Evolutionary conservation across 2,888 invertebrate species (phyloP), one percentile per base, ranked within the genome.

Genomic region (Nasonia oneida): DNA sequence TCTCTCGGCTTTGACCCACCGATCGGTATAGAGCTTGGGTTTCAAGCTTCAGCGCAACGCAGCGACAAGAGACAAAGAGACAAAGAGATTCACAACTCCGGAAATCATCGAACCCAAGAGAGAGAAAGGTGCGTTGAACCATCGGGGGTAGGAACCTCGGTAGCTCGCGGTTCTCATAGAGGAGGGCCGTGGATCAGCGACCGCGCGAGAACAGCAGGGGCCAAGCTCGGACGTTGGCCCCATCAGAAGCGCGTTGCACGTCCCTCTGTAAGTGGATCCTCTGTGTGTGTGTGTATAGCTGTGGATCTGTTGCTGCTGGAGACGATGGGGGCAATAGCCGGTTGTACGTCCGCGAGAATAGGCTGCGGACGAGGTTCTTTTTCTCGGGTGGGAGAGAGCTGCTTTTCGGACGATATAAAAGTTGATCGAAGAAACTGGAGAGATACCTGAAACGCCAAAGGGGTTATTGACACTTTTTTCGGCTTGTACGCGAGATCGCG

Each of bases 211-310:
- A 29, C 18, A 23, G 47, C 53, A 83, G 85, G 84, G 89, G 89
- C 86, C 88, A 86, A 74, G 78, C 79, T 74, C 81, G 87, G 88
- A 77, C 86, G 81, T 83, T 88, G 87, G 86, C 88, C 88, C 70
- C 70, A 29, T 1, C 29, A 18, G 42, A 12, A 23, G 33, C 10
- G 76, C 42, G 53, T 18, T 53, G 53, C 18, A 53, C 53, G 53
- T 53, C 53, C 6, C 70, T 18, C 18, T 37, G 39, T 12, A 12
- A 33, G 70, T 18, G 33, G 37, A 70, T 23, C 18, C 67, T 14
- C 15, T 33, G 6, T 29, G 29, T 29, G 1, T 29, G 33, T 15
- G 6, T 29, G 1, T 1, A 23, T n/a, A 33, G 23, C 4, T n/a
- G 67, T 29, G 33, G 37, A 37, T 3, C 29, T 18, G 67, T 29